These are phyloP conservation scores for Carpatolechia fugitivella DNA, from an alignment of 2,888 invertebrate genomes.

Conservation along the genomic window DNA sequence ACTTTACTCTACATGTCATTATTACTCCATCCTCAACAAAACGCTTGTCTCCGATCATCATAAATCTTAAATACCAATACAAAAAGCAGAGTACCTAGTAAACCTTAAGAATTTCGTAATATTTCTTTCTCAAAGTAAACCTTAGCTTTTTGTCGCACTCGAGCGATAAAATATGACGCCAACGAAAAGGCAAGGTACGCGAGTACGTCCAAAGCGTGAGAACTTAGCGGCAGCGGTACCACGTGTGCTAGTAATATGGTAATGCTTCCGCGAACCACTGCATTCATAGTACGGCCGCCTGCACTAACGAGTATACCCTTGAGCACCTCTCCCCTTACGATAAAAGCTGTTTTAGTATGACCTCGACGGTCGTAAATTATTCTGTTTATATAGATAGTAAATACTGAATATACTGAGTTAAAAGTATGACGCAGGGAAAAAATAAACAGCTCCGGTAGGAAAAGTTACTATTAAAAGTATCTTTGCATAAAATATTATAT, in stretches of 20 bases:
- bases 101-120: slow-evolving; percentile 7
- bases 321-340: too few relatives aligned
- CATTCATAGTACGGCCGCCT: not conserved
- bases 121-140: slow-evolving; percentile 6
- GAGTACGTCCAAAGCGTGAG: not conserved
- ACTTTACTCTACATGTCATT: too few relatives aligned
- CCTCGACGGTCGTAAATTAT: too few relatives aligned
- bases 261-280: slow-evolving; percentile 2
- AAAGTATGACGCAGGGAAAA: too few relatives aligned
- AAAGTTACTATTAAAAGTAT: too few relatives aligned
- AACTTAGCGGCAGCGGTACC: not conserved
- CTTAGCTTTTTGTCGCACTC: not conserved
- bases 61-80: too few relatives aligned
- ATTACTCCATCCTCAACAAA: not conserved
- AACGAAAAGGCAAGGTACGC: not conserved
- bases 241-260: slow-evolving; percentile 2
- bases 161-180: not conserved
- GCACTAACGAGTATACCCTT: not conserved
- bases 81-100: too few relatives aligned
- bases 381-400: too few relatives aligned
- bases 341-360: too few relatives aligned
- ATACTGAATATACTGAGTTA: too few relatives aligned
- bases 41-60: not conserved
- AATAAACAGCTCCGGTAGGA: too few relatives aligned
- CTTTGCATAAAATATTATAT: too few relatives aligned